Base-by-base conservation (phyloP, 2,888 invertebrate species). In the Hydropsyche betteni region DNA sequence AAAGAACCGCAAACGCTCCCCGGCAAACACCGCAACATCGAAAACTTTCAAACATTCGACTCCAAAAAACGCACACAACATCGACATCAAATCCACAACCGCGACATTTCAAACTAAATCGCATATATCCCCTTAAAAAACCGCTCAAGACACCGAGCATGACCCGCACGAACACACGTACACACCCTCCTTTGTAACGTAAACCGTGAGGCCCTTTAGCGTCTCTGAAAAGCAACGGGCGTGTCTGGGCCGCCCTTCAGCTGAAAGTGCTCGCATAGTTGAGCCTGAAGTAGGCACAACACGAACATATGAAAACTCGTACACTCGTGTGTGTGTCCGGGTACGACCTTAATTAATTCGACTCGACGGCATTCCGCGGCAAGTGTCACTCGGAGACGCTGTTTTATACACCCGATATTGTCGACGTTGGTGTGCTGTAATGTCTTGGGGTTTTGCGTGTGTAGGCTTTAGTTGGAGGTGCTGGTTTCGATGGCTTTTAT, bases 151-250 rank as follows among this genome's bases (percentile, higher is more conserved):
- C 6, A 64, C 64, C 24, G 24, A 24, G 24, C 24, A 24, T 24
- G 24, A 24, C 24, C 24, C 24, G 24, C 24, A 24, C 24, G 2
- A 24, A 10, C 34, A 36, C 64, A 64, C 24, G 12, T 36, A 34
- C 12, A n/a, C 10, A 34, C 12, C 8, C 36, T 64, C 36, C 64
- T 64, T 64, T 64, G 64, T 64, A 64, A 64, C 34, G 12, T 36
- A 64, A 64, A 64, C 64, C 64, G 36, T 64, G 64, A 64, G 34
- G 14, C 64, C 64, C 64, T 36, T 64, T 64, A 64, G 16, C 24
- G 58, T 58, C 58, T 58, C 58, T 58, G 58, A 58, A 58, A 58
- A 16, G 58, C 16, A 44, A 44, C 44, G 58, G 24, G 64, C 34
- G 34, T 34, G 64, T 64, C 64, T 64, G 12, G 44, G 64, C 34